Evolutionary conservation across 2,888 invertebrate genomes (phyloP), one percentile per base, ranked within the genome.

Genomic region (Mythimna lalbum): DNA sequence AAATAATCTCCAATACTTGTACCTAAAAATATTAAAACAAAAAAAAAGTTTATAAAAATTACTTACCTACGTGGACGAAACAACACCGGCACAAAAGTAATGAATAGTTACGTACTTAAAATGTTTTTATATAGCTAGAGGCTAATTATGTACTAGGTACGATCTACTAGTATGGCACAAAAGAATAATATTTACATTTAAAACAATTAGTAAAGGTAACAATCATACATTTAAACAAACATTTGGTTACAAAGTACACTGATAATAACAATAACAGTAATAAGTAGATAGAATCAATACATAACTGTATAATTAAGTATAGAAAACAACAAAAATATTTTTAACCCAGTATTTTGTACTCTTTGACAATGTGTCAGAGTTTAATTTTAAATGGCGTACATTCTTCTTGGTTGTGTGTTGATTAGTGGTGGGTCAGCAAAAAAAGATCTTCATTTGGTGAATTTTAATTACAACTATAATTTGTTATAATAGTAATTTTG

Each of bases 161-260:
- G 85, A 73, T 83, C 82, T 73, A 60, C 82, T 73, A 60, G 6
- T 76, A 79, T 19, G 0, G 75, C 60, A 86, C 83, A 86, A 87
- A 81, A 85, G 80, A 84, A 81, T 76, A 73, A 69, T 85, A 73
- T 84, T 83, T 85, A 81, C 80, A 75, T 72, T 64, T 43, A 68
- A 67, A 43, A 73, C 65, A 82, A 76, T 76, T 76, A 69, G 17
- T 23, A 52, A 50, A n/a, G 65, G 55, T 61, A 33, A 62, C 36
- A 55, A 67, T 50, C 50, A 59, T 57, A 52, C 49, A 39, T 67
- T 76, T 70, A 14, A 27, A 12, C 5, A 33, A 50, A 62, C 43
- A 49, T 39, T 27, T 33, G 17, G 17, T 66, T 66, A 47, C 53
- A 64, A 64, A 62, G 64, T 67, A 57, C 39, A 64, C 27, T 64